Evolutionary conservation across 2,888 invertebrate genomes (phyloP).

Genomic region (Asteroscopus sphinx): DNA sequence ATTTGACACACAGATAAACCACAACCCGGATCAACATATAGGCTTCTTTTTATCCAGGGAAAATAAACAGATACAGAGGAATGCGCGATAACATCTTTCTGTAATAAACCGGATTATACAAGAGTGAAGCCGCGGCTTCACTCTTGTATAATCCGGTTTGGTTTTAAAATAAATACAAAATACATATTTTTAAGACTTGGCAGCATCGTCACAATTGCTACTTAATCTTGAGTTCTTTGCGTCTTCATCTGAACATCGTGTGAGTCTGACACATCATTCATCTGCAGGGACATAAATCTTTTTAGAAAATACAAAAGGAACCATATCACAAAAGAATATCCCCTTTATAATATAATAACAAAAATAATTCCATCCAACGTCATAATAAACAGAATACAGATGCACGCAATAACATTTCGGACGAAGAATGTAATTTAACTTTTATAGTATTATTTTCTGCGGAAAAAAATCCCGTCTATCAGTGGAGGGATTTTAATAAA

Average conservation of each 20-base stretch:
- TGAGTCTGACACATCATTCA: constrained; percentile 22
- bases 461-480: constrained; percentile 38
- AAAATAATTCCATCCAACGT: constrained; percentile 2
- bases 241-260: neutral
- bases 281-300: constrained; percentile 21
- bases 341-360: constrained; percentile 20
- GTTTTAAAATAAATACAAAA: constrained; percentile 21
- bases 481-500: constrained; percentile 54
- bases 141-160: no score
- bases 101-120: no score
- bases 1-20: no score
- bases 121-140: no score
- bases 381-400: constrained; percentile 46
- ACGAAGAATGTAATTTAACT: constrained; percentile 49
- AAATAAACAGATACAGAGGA: no score
- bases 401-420: constrained; percentile 37
- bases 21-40: no score
- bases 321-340: neutral
- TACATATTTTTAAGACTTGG: neutral
- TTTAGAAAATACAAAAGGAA: constrained; percentile 7
- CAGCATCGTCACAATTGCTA: neutral
- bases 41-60: no score
- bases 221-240: constrained; percentile 1
- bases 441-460: constrained; percentile 42
- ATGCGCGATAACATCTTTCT: no score